Evolutionary conservation across 2,888 invertebrate genomes (phyloP), one percentile per base, ranked within the genome.

Genomic region (Monochamus alternatus): DNA sequence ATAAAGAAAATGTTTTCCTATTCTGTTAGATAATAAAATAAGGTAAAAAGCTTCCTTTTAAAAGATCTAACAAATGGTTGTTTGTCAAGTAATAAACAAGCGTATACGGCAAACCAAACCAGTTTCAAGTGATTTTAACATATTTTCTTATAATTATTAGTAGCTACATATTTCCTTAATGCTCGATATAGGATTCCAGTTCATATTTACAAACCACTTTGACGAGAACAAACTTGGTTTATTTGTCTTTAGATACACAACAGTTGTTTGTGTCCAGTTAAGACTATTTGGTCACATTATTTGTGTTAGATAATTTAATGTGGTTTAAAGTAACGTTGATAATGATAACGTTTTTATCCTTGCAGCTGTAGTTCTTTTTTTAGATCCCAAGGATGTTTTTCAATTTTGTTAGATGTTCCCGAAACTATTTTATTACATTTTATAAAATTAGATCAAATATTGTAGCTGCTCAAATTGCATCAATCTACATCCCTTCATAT

Each of bases 131-230:
- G 68, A 69, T 69, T 69, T 63, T 44, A 68, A 62, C 66, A 68
- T 74, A 69, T 74, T 74, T 74, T 74, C 47, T 31, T 69, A 31
- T 74, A 74, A 74, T 69, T 64, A 59, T 69, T 74, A 47, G 58
- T 74, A 51, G 44, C 9, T 44, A 47, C 38, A 47, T 47, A 12
- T 47, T 69, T 74, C 47, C 64, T 74, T 64, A 68, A 69, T 31
- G 51, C 32, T 51, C 51, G 60, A 68, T 52, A 43, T 38, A 59
- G 43, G 14, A 32, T 58, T 68, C 58, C 68, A 68, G 30, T 44
- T 52, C 5, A 30, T 68, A 58, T 68, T 68, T 68, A 59, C 59
- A 58, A 32, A 32, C 44, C 59, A 68, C 59, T 68, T 43, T 10
- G 38, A 43, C 10, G 22, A 68, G 44, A 68, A 43, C n/a, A 43